Evolutionary conservation across 2,113 vertebrate genomes (phyloP), one percentile per base, ranked within the genome.

Genomic region (Dicerorhinus sumatrensis): DNA sequence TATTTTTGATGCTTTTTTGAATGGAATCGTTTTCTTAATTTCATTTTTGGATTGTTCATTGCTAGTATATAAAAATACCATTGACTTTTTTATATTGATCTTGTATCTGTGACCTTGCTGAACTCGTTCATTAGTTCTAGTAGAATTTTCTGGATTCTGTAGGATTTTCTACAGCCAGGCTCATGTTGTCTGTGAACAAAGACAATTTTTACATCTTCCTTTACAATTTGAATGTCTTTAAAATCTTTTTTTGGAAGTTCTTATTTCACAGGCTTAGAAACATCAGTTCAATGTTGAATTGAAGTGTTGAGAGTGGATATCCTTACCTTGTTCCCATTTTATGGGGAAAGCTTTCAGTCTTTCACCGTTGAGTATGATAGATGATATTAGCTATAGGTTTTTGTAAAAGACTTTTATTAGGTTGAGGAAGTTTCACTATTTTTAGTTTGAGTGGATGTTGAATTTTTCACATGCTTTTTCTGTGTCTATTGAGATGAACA

Each of bases 1-100:
- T 79, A 58, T 48, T 82, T 90, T 91, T 84, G 56, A 62, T 73
- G n/a, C 13, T n/a, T 63, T 72, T 93, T 97, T 87, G 29, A 91
- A 87, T 88, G 54, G 20, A 89, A 51, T 81, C 54, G 5, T 82
- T 95, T 85, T 23, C 56, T 80, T 76, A 88, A 73, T 87, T 91
- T 95, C 23, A 36, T 48, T 93, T 73, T 88, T 25, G 75, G 62
- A 73, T 67, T 83, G 63, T 80, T 84, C 72, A 84, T 69, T 56
- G 5, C 10, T 91, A 58, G 58, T 58, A 56, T 80, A 84, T 91
- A 39, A 29, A 56, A 33, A 75, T 39, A 81, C 2, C 36, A 69
- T 36, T 70, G 67, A 65, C 8, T 77, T 97, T 75, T 88, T 65
- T 36, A 82, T 81, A 83, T 27, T 67, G 31, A 60, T 77, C 36